phyloP scores from a whole-genome alignment of 1,140 invertebrate genomes.

The Pseudomyrmex dendroicus region DNA sequence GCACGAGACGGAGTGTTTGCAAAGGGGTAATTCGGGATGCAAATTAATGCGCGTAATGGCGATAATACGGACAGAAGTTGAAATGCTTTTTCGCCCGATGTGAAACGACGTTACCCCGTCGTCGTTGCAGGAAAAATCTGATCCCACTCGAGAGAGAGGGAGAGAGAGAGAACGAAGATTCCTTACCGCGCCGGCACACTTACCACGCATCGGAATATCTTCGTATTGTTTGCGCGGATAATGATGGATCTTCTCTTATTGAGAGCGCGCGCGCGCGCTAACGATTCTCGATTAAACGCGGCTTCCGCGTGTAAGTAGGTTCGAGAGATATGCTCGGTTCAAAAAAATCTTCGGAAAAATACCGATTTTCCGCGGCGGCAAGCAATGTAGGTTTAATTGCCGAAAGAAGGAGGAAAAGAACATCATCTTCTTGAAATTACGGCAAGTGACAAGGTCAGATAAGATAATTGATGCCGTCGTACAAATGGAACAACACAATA shows the following conservation, averaged over 20 bases:
- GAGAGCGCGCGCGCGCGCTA: slow-evolving; percentile 29
- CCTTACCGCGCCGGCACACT: background rate
- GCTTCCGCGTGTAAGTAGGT: background rate
- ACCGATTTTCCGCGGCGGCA: background rate
- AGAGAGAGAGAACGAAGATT: too few relatives aligned
- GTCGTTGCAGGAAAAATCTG: slow-evolving; percentile 32
- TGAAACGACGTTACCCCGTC: slow-evolving; percentile 39
- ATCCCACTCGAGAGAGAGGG: slow-evolving; percentile 1
- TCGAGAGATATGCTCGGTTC: background rate
- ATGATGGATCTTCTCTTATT: slow-evolving; percentile 43
- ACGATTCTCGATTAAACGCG: slow-evolving; percentile 53
- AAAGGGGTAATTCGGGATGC: slow-evolving; percentile 48
- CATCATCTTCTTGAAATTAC: slow-evolving; percentile 12
- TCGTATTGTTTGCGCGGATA: slow-evolving; percentile 46
- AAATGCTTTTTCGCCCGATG: slow-evolving; percentile 16
- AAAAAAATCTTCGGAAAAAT: slow-evolving; percentile 39
- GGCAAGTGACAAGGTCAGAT: slow-evolving; percentile 5
- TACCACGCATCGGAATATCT: slow-evolving; percentile 26
- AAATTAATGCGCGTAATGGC: slow-evolving; percentile 60
- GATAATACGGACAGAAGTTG: slow-evolving; percentile 52
- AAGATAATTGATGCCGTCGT: background rate
- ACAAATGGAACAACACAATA: slow-evolving; percentile 4
- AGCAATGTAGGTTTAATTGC: background rate
- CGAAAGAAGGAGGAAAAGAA: too few relatives aligned
- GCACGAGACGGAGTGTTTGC: slow-evolving; percentile 40